These are phyloP conservation scores for Vireo altiloquus DNA, from an alignment of 2,113 vertebrate species.

Conservation along the genomic window DNA sequence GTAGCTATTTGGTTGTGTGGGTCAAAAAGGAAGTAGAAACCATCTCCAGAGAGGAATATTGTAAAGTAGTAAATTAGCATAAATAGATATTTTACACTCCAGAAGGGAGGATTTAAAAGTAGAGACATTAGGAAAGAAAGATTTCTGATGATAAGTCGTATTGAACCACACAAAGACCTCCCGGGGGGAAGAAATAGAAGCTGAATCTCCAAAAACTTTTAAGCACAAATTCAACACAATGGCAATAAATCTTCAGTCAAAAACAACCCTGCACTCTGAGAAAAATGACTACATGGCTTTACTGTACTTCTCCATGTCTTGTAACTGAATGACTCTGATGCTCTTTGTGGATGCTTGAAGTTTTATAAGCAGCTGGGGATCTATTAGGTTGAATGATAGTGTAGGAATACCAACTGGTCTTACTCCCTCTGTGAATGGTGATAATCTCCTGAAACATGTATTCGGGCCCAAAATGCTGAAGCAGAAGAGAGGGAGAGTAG, in stretches of 20 bases:
- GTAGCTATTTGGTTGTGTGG: not conserved
- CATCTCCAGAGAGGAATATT: not conserved
- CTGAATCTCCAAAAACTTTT: not conserved
- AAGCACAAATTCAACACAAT: not conserved
- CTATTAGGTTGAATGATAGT: not conserved
- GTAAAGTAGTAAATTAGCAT: not conserved
- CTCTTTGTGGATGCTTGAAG: not conserved
- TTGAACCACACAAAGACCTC: not conserved
- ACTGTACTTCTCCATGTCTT: not conserved
- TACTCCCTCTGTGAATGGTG: not conserved
- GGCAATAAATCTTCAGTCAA: not conserved
- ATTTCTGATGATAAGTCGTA: not conserved
- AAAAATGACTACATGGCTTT: not conserved
- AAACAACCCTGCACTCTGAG: not conserved
- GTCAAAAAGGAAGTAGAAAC: not conserved
- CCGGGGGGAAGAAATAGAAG: not conserved
- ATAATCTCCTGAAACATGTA: not conserved
- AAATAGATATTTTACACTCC: not conserved
- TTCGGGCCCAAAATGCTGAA: not conserved
- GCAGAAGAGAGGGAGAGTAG: not conserved
- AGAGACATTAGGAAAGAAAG: not conserved
- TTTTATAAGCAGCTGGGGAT: not conserved
- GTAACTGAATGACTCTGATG: not conserved
- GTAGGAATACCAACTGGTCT: not conserved
- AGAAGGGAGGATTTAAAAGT: not conserved